Evolutionary conservation across 2,113 vertebrate species (phyloP).

Genomic region (Nothobranchius kuhntae): DNA sequence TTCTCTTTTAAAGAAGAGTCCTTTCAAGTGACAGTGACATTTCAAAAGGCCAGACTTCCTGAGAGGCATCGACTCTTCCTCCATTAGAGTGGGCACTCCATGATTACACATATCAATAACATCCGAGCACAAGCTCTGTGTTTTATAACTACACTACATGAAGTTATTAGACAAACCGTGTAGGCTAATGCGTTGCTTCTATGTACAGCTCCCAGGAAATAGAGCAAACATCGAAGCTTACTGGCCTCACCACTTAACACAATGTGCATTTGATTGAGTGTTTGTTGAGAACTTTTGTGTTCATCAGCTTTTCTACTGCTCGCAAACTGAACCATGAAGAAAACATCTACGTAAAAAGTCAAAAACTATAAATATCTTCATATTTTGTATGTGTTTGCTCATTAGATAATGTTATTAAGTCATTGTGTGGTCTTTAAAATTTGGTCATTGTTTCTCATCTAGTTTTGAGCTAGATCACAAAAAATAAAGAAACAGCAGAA

Average conservation of each 20-base stretch:
- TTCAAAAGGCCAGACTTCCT: conserved; percentile 77
- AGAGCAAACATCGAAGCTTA: not conserved
- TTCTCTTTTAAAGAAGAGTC: conserved; percentile 56
- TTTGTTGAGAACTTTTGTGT: not conserved
- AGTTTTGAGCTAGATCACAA: not conserved
- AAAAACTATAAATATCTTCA: not conserved
- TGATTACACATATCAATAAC: conserved; percentile 70
- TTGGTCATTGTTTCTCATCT: not conserved
- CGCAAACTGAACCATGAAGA: not conserved
- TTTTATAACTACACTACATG: conserved; percentile 22
- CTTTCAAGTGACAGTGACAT: conserved; percentile 70
- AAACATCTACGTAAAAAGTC: not conserved
- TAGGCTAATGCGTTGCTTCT: not conserved
- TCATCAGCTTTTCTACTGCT: not conserved
- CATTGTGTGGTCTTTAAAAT: not conserved
- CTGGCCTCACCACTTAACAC: not conserved
- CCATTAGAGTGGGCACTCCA: conserved; percentile 57
- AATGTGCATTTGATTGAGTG: not conserved
- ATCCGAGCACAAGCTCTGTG: conserved; percentile 47
- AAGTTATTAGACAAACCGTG: not conserved
- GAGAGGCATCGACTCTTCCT: conserved; percentile 66
- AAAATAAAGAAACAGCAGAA: not conserved
- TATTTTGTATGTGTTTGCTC: not conserved
- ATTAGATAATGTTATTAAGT: not conserved
- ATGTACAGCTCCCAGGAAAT: not conserved